Evolutionary conservation across 1,140 invertebrate genomes (phyloP), one percentile per base, ranked within the genome.

Genomic region (Hycleus cichorii): DNA sequence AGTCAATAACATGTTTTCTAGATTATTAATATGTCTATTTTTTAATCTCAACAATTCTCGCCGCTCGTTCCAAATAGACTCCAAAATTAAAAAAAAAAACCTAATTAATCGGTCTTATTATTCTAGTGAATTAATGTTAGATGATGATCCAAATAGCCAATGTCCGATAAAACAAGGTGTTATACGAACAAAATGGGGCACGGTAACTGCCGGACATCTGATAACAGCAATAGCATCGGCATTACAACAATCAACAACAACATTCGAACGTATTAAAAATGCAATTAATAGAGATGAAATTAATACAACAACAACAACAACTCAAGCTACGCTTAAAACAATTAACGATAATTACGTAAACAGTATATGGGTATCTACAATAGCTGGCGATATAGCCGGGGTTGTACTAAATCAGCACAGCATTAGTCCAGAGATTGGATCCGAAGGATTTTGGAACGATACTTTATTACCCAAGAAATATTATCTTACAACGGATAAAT

Each of bases 301-400:
- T 43, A 65, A 63, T 12, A 49, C 49, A 32, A 51, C 61, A 7
- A 9, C 32, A 4, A 45, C 11, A 27, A 58, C 11, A 26, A 27
- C 46, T 9, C 25, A 10, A 32, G 24, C 59, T 26, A 9, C 39
- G 40, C 47, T 10, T 12, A 25, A 44, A 18, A 27, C 26, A 11
- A 39, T 40, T 24, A 52, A 38, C 4, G 26, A 39, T 40, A 54
- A 59, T 40, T 27, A 58, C 8, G 53, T 52, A 4, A 57, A 62
- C 58, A 84, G 80, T 62, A 60, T 79, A 43, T 83, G 80, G 78
- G 75, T 79, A 26, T 75, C 81, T n/a, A 83, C 83, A 10, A 62
- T 85, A 26, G 81, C 80, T 81, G 83, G 83, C 43, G 83, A 86
- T 66, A 71, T 87, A 57, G 83, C 81, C 6, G 82, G 85, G 72